Evolutionary conservation across 2,797 vertebrate genomes (phyloP), one percentile per base, ranked within the genome.

Genomic region (Vipera latastei): DNA sequence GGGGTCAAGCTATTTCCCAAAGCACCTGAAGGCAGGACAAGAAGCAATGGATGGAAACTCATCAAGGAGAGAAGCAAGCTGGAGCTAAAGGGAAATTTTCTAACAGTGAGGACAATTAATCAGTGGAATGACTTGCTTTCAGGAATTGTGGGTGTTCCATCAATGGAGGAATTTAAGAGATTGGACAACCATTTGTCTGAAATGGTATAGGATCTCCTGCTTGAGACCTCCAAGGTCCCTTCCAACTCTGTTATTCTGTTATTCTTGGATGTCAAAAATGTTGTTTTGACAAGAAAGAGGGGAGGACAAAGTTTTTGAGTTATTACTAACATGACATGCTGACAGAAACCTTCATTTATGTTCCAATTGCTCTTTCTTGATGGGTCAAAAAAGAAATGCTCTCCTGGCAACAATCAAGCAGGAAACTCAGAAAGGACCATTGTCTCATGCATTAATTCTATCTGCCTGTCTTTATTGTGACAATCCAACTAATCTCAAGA

Each of bases 111-210:
- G 14, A 65, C 63, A n/a, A 65, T n/a, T 0, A 65, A n/a, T 6
- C 63, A 65, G 4, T n/a, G 63, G 4, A 65, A 65, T 5, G 1
- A 16, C 5, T 32, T 32, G 5, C 14, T n/a, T n/a, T 0, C 28
- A 65, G 63, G 13, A 65, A 13, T n/a, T 65, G 28, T n/a, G 12
- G 0, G 0, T n/a, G 26, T 12, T 65, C 0, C 28, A n/a, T 0
- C 12, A 6, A 1, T 14, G 12, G 28, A 2, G 2, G 12, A 2
- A 5, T 65, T 65, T 2, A 65, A n/a, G 63, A n/a, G 2, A 6
- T 2, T 16, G 28, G 63, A 16, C 28, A n/a, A 1, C 0, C 0
- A 32, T 32, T 32, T 69, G 28, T 69, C 28, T 69, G 13, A 69
- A 69, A 69, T 69, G 63, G 5, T 32, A 14, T 1, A 32, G 28